These are phyloP conservation scores for Seriola rivoliana DNA, from an alignment of 2,113 vertebrate genomes.

Conservation along the genomic window DNA sequence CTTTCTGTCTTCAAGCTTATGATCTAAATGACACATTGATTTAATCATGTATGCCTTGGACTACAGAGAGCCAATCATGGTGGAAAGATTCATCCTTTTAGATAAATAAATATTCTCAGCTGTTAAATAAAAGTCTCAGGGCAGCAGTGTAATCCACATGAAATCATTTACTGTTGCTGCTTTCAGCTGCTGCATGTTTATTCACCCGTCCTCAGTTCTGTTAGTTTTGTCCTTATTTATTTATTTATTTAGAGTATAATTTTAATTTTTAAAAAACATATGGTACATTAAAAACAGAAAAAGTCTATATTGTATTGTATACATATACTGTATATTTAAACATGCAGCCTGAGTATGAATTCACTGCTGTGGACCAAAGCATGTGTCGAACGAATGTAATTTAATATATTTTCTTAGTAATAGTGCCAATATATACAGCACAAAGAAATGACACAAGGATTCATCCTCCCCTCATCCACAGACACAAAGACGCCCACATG, in stretches of 20 bases:
- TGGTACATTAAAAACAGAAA: not conserved
- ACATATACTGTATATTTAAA: not conserved
- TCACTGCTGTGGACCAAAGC: not conserved
- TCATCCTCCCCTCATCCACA: not conserved
- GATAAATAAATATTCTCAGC: not conserved
- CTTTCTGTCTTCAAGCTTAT: not conserved
- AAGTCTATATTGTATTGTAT: too few relatives aligned
- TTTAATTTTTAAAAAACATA: too few relatives aligned
- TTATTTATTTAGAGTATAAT: too few relatives aligned
- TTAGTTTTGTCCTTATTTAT: too few relatives aligned
- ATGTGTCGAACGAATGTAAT: not conserved
- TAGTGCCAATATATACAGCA: not conserved
- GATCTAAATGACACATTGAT: not conserved
- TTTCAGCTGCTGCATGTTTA: not conserved
- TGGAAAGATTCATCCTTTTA: not conserved
- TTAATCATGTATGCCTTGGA: not conserved
- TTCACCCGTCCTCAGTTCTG: not conserved
- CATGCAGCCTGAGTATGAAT: not conserved
- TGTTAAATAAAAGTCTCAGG: not conserved
- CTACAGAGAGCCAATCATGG: not conserved
- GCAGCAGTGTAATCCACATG: constrained; percentile 13
- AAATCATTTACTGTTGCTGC: not conserved
- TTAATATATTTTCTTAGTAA: not conserved
- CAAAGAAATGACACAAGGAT: not conserved
- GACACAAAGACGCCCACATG: constrained; percentile 1